Evolutionary conservation across 2,797 vertebrate genomes (phyloP).

Genomic region (Heterohyrax brucei): DNA sequence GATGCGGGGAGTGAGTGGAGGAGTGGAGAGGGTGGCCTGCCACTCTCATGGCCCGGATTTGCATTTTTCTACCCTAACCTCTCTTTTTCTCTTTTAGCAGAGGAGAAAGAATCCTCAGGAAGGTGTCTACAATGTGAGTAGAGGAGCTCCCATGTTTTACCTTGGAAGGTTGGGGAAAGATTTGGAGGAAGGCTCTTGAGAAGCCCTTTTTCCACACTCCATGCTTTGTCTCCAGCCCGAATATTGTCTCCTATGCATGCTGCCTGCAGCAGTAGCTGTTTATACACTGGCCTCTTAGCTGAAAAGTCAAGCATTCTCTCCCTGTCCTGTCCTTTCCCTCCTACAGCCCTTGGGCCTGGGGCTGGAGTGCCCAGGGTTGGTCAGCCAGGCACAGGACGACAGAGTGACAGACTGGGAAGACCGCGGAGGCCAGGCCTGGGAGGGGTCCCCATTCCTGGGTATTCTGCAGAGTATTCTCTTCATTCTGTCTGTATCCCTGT

Average conservation of each 20-base stretch:
- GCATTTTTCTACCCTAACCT: not conserved
- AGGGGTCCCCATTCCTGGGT: not conserved
- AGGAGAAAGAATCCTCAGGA: conserved; percentile 89
- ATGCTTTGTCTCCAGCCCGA: not conserved
- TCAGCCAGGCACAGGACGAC: not conserved
- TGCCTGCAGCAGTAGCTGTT: not conserved
- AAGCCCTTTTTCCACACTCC: fast-evolving
- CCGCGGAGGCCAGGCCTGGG: not conserved
- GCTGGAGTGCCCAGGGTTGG: not conserved
- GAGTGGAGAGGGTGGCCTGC: not conserved
- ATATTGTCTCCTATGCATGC: not conserved
- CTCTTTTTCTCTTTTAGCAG: conserved; percentile 83
- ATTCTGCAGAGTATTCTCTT: not conserved
- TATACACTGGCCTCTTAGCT: not conserved
- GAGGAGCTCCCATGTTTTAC: not conserved
- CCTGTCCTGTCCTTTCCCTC: not conserved
- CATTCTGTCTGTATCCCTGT: no score
- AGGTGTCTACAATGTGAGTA: conserved; percentile 91
- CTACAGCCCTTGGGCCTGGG: fast-evolving
- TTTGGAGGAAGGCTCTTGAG: not conserved
- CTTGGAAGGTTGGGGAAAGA: not conserved
- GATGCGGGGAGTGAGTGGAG: fast-evolving
- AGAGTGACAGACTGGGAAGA: not conserved
- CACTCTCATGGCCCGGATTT: not conserved
- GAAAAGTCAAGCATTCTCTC: not conserved